These are phyloP conservation scores for Odontomachus brunneus DNA, from an alignment of 1,140 invertebrate species.

Conservation along the genomic window DNA sequence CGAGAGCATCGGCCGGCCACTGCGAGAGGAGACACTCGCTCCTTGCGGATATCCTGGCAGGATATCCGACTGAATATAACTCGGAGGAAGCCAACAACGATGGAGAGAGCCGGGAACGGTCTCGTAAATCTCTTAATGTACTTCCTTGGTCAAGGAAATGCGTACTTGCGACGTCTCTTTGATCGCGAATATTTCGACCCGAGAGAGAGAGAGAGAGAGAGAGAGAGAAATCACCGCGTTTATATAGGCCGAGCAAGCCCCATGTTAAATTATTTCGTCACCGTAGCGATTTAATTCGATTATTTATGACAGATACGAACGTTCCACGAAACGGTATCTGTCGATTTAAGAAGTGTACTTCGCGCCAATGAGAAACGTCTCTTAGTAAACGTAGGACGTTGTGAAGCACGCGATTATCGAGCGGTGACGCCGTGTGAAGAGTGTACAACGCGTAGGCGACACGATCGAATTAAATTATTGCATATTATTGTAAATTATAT, in stretches of 20 bases:
- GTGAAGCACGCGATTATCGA: no score
- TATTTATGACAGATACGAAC: neutral
- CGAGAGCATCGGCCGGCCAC: constrained; percentile 8
- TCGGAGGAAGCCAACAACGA: constrained; percentile 19
- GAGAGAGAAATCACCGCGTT: no score
- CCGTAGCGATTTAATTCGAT: neutral
- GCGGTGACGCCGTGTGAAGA: no score
- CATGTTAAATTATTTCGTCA: constrained; percentile 5
- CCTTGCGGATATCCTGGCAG: constrained; percentile 12
- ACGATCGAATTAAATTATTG: no score
- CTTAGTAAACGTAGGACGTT: no score
- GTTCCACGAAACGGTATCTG: neutral
- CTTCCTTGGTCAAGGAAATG: neutral
- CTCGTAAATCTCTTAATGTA: constrained; percentile 16
- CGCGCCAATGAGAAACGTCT: no score
- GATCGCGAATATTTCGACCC: neutral
- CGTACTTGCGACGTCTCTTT: neutral
- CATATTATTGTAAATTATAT: no score
- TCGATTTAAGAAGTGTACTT: no score
- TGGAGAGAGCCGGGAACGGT: neutral
- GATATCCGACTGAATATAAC: constrained; percentile 22
- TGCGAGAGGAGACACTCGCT: neutral
- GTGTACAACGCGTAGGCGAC: no score
- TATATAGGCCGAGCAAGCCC: no score
- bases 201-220: no score